Evolutionary conservation across 1,140 invertebrate genomes (phyloP), one percentile per base, ranked within the genome.

Genomic region (Saccostrea cuccullata): DNA sequence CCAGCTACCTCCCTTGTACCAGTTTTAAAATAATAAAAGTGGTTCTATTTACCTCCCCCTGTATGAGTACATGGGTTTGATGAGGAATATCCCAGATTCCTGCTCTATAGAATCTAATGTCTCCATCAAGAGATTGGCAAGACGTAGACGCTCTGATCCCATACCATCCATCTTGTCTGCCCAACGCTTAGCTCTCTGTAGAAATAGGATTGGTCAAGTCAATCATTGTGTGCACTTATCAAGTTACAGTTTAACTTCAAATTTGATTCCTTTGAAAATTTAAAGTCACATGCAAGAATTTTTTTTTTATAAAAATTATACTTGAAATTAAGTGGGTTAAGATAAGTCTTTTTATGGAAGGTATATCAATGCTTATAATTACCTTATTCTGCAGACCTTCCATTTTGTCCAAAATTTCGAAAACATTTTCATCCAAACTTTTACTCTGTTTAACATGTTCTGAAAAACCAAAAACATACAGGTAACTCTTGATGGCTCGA

Each of bases 1-100:
- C 70, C 26, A 36, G 13, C 15, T 77, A 30, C 70, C 70, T 73
- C 15, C 70, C 70, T 30, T 73, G 70, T 8, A 73, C 15, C 26
- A 73, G 70, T 36, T 36, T 36, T 12, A 15, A 77, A 11, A 12
- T 26, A 4, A 15, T 77, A 4, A 77, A 13, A 30, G 23, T 36
- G 13, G 55, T 55, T 55, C 26, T 23, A 88, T 89, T 89, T 90
- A 95, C 94, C 92, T 92, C 47, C 94, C 93, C 60, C 92, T 91
- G 88, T 93, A 95, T 11, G 94, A 95, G 84, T 93, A 95, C 92
- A 95, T 93, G 8, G 94, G 94, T 90, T 95, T 95, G 88, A 95
- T 94, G 13, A 95, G 92, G 90, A 95, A 95, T 36, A 95, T 93
- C 26, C 94, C 94, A 2, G 94, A 94, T 77, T 95, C 93, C 67